A percentile compares a stretch with the other conserved stretches of the same genome.
These are phyloP conservation scores for Stichodactyla helianthus DNA, from an alignment of 64 coral and sea anemone species.

Conservation along the genomic window DNA sequence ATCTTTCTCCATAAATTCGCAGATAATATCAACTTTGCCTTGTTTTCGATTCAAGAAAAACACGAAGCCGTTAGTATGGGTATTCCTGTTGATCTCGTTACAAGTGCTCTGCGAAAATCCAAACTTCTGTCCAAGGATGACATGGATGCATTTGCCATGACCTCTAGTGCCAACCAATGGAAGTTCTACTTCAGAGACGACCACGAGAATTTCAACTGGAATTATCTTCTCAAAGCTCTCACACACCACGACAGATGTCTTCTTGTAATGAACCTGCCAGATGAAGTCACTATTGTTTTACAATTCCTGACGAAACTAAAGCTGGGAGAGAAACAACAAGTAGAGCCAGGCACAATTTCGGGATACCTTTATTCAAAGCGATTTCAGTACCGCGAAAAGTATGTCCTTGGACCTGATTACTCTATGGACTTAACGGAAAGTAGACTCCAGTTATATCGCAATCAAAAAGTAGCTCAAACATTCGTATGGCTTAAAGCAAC, in stretches of 20 bases:
- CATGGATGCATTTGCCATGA: constrained; percentile 29
- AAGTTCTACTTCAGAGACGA: constrained; percentile 16
- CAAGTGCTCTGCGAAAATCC: neutral
- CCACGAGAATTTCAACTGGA: constrained; percentile 9
- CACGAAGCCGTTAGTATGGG: neutral
- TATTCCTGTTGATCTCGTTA: neutral
- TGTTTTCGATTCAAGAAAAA: constrained; percentile 7
- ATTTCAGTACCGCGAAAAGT: neutral
- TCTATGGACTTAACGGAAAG: neutral
- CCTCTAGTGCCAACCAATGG: neutral
- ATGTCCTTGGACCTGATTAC: constrained; percentile 8
- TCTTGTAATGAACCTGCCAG: neutral
- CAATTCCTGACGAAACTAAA: neutral
- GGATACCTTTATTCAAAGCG: neutral
- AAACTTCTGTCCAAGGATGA: constrained; percentile 54
- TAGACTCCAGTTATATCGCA: neutral
- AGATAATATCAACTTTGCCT: constrained; percentile 6
- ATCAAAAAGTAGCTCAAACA: neutral
- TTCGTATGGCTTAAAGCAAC: constrained; percentile 8
- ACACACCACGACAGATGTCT: constrained; percentile 2
- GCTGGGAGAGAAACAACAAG: neutral
- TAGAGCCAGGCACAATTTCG: neutral
- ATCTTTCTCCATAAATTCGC: neutral
- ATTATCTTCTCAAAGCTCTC: constrained; percentile 4
- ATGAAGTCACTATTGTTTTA: constrained; percentile 6